These are phyloP conservation scores for Lochmaea crataegi DNA, from an alignment of 2,888 invertebrate genomes.

Conservation along the genomic window DNA sequence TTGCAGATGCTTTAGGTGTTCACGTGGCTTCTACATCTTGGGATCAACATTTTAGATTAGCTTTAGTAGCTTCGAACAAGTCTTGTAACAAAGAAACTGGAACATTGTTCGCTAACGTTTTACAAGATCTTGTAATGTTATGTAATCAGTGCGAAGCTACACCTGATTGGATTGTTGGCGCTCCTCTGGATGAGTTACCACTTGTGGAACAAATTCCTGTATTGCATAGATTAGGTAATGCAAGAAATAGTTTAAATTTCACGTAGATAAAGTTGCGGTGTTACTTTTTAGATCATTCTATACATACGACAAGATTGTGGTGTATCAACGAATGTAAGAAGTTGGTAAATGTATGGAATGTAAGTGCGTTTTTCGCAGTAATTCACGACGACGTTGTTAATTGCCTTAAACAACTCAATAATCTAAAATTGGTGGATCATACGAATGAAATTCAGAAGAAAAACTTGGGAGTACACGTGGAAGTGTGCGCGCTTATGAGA, in stretches of 20 bases:
- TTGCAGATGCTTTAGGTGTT: slow-evolving; percentile 82
- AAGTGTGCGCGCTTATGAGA: slow-evolving; percentile 84
- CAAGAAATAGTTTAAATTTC: neutral
- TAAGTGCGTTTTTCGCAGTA: slow-evolving; percentile 78
- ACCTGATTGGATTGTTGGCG: slow-evolving; percentile 77
- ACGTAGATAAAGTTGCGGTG: too few species aligned
- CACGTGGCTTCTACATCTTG: slow-evolving; percentile 84
- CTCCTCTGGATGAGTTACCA: slow-evolving; percentile 80
- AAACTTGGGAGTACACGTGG: slow-evolving; percentile 77
- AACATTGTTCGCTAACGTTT: slow-evolving; percentile 71
- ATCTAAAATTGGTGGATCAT: slow-evolving; percentile 73
- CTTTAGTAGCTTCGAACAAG: slow-evolving; percentile 67
- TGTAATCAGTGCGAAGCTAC: slow-evolving; percentile 83
- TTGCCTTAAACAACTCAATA: slow-evolving; percentile 71
- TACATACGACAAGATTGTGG: slow-evolving; percentile 85
- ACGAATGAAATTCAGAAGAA: slow-evolving; percentile 68
- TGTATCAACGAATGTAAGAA: slow-evolving; percentile 78
- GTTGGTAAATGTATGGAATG: slow-evolving; percentile 80
- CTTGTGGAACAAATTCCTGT: slow-evolving; percentile 87
- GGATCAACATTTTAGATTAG: slow-evolving; percentile 75
- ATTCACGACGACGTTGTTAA: slow-evolving; percentile 74
- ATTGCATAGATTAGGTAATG: slow-evolving; percentile 74
- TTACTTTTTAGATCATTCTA: slow-evolving; percentile 74
- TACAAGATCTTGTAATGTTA: slow-evolving; percentile 76
- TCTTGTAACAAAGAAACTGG: slow-evolving; percentile 59